A percentile compares a stretch with the other conserved stretches of the same genome.
phyloP scores from a whole-genome alignment of 2,113 vertebrate species.

The Aldabrachelys gigantea region DNA sequence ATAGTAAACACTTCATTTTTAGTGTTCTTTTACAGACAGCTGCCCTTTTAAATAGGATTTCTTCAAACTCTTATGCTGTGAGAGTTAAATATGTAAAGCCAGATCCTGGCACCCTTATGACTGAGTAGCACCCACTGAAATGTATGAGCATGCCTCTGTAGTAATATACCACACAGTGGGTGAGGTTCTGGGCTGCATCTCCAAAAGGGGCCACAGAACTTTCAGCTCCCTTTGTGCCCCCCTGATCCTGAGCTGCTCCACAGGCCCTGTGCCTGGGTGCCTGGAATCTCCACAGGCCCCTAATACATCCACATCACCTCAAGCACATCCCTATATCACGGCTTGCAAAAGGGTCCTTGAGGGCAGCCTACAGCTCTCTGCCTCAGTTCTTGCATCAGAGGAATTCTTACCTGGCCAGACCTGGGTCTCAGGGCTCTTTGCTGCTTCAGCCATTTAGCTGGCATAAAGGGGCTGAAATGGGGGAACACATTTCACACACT shows the following conservation, averaged over 20 bases:
- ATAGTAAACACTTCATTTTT: neutral
- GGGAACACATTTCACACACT: neutral
- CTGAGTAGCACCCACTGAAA: neutral
- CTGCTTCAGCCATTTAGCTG: neutral
- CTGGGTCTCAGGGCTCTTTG: neutral
- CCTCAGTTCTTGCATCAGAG: neutral
- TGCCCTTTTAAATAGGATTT: neutral
- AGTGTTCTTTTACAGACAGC: neutral
- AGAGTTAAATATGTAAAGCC: rapidly evolving
- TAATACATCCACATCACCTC: too few relatives aligned
- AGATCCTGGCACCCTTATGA: neutral
- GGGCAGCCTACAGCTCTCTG: neutral
- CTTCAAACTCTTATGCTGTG: neutral
- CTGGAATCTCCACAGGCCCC: neutral
- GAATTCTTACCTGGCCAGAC: neutral
- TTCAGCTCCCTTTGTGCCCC: neutral
- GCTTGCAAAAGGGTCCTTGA: neutral
- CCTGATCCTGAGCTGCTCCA: neutral
- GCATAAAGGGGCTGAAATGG: neutral
- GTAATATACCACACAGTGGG: neutral
- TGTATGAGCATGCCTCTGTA: neutral
- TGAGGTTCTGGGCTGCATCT: neutral
- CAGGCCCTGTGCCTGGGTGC: rapidly evolving
- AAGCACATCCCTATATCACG: neutral
- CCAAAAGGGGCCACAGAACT: neutral